Evolutionary conservation across 2,113 vertebrate genomes (phyloP), one percentile per base, ranked within the genome.

Genomic region (Taurulus bubalis): DNA sequence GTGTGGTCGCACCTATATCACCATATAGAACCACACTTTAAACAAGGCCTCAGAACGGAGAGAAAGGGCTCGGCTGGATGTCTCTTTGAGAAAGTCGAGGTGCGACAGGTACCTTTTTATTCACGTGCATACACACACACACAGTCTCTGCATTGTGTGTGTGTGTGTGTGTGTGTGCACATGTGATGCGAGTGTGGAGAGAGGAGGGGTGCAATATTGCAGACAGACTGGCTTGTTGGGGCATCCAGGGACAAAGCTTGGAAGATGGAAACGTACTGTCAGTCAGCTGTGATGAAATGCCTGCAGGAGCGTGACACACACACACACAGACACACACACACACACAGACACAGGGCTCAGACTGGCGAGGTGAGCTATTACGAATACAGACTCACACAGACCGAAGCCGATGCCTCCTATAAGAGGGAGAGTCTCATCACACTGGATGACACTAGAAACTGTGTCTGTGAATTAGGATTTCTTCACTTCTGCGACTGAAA

Each of bases 281-380:
- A 84, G 80, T 87, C 79, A 84, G 76, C 85, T 89, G 75, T 73
- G 83, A 89, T 91, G 69, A 79, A 85, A 87, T 6, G 74, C 78
- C 86, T 89, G 79, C 87, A 89, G 87, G 80, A 75, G 60, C 34
- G 34, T 58, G 77, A 67, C 28, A 55, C 67, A 82, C 45, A 53
- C 60, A 63, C 30, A 26, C 60, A 38, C 38, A 59, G 36, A 45
- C 42, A 70, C 72, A 85, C 34, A 83, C 72, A 77, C 72, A 51
- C 38, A 59, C 24, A 60, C 42, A 73, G 65, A 85, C 36, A 83
- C 76, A 77, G 34, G 0, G 16, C 45, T 36, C 65, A 63, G 42
- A 32, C 69, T 67, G 58, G 55, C 11, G 58, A 82, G 38, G 62
- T 55, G 72, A 85, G 72, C 68, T 55, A 47, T 60, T 38, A 0